Percentiles rank a stretch among this genome's conserved stretches.
phyloP scores from a whole-genome alignment of 1,140 invertebrate species.

The Bombus huntii region DNA sequence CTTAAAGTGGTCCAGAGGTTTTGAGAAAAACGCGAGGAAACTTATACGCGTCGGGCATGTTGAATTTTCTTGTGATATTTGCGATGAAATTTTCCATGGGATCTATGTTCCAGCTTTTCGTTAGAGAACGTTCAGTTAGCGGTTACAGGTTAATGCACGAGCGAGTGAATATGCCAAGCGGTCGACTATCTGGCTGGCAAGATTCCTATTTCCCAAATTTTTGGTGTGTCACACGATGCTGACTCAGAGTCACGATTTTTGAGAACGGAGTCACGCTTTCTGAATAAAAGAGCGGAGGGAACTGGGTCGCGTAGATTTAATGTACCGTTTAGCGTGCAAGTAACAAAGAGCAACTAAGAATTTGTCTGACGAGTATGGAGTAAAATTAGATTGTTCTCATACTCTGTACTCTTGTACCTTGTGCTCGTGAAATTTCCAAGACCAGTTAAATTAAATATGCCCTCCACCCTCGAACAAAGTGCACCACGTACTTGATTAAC shows the following conservation, averaged over 20 bases:
- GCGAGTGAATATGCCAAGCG: neutral
- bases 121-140: neutral
- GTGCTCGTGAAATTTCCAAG: neutral
- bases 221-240: neutral
- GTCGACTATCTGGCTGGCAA: neutral
- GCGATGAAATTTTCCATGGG: too few relatives aligned
- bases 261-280: neutral
- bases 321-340: neutral
- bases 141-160: neutral
- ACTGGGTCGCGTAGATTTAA: constrained; percentile 5
- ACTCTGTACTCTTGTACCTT: neutral
- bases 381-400: constrained; percentile 1
- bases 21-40: too few relatives aligned
- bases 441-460: neutral
- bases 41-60: neutral
- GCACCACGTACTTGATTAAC: neutral
- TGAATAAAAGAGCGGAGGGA: neutral
- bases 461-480: neutral
- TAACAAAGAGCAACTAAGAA: constrained; percentile 1
- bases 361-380: neutral
- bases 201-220: neutral
- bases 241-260: neutral
- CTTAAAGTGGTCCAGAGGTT: too few relatives aligned
- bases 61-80: neutral
- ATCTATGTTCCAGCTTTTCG: neutral